These are phyloP conservation scores for Chrysochloris asiatica DNA, from an alignment of 2,113 vertebrate species.

Conservation along the genomic window DNA sequence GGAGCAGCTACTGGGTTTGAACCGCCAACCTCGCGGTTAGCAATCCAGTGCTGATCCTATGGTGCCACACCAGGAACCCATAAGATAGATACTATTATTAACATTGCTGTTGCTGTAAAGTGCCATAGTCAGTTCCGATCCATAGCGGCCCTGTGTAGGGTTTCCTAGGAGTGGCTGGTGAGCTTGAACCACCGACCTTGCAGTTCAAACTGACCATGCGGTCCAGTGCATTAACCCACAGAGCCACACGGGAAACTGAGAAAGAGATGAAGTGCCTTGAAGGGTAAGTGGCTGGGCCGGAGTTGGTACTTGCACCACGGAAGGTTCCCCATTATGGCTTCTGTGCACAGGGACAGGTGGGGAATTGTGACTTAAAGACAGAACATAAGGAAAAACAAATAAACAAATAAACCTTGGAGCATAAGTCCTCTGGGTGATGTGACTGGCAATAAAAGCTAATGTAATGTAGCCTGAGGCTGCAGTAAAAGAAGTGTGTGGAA, in stretches of 20 bases:
- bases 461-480: constrained; percentile 64
- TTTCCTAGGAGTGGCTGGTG: no score
- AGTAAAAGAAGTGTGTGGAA: constrained; percentile 50
- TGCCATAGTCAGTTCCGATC: no score
- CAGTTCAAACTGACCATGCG: no score
- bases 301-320: no score
- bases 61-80: no score
- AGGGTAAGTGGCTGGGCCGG: neutral
- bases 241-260: neutral
- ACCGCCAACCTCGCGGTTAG: no score
- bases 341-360: constrained; percentile 32
- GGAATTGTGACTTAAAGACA: constrained; percentile 42
- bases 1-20: no score
- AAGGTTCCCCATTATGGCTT: neutral
- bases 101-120: neutral
- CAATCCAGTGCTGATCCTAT: no score
- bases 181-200: no score
- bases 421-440: constrained; percentile 69
- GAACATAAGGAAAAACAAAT: constrained; percentile 65
- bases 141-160: no score
- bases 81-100: neutral
- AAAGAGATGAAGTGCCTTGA: neutral
- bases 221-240: no score
- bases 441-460: constrained; percentile 72
- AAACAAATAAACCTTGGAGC: constrained; percentile 58